phyloP scores from a whole-genome alignment of 2,888 invertebrate species.

The Stenotaenia linearis region DNA sequence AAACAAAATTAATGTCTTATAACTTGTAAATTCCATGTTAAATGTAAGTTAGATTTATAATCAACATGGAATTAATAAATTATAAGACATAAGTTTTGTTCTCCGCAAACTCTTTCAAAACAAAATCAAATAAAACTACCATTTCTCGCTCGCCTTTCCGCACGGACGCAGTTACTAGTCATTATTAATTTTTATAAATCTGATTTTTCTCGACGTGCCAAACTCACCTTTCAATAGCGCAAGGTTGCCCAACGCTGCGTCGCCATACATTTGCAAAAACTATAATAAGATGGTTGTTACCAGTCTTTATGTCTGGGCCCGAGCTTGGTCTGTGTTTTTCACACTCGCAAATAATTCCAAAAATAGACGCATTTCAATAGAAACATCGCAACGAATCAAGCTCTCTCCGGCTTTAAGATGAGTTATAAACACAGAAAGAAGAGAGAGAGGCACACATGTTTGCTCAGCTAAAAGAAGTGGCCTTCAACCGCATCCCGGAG shows the following conservation, averaged over 20 bases:
- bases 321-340: slow-evolving; percentile 1
- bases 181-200: too few relatives aligned
- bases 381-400: neutral
- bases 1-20: too few relatives aligned
- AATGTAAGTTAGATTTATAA: too few relatives aligned
- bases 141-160: too few relatives aligned
- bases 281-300: neutral
- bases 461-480: neutral
- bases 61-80: too few relatives aligned
- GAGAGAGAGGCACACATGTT: neutral
- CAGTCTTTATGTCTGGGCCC: neutral
- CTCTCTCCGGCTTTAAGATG: neutral
- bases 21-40: too few relatives aligned
- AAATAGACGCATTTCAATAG: neutral
- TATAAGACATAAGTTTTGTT: too few relatives aligned
- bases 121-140: too few relatives aligned
- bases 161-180: too few relatives aligned
- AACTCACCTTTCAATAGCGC: neutral
- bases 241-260: neutral
- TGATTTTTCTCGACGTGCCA: too few relatives aligned
- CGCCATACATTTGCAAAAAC: slow-evolving; percentile 3
- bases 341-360: slow-evolving; percentile 15
- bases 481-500: slow-evolving; percentile 10
- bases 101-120: too few relatives aligned
- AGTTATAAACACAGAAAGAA: neutral